Conservation (phyloP, 2,113 vertebrate genomes). For the Hymenochirus boettgeri region DNA sequence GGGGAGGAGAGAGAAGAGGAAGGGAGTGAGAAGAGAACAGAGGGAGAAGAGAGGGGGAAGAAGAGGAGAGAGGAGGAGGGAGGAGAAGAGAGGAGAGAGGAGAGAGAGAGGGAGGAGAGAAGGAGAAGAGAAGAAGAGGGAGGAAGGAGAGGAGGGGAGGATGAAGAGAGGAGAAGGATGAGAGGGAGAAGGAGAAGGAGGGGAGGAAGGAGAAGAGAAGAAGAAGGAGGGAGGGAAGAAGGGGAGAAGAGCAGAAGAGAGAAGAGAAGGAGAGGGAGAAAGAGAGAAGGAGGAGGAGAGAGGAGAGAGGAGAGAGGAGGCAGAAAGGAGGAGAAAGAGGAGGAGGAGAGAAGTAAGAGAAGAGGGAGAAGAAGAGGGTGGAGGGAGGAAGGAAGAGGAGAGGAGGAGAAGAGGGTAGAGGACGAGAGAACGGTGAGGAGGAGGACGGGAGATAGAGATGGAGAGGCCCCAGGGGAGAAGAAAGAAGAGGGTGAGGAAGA, state of each 20-base stretch:
- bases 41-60: no score
- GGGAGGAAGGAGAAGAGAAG: neutral
- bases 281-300: neutral
- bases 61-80: neutral
- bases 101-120: neutral
- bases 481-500: no score
- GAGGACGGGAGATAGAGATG: neutral
- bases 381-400: slow-evolving; percentile 10
- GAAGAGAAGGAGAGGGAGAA: neutral
- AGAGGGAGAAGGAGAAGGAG: neutral
- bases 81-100: no score
- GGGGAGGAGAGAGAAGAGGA: no score
- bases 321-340: no score
- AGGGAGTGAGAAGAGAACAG: no score
- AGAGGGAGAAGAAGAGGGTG: no score
- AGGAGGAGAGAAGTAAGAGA: no score
- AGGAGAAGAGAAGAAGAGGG: neutral
- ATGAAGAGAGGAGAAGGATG: no score
- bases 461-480: no score
- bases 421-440: neutral
- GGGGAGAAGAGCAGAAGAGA: no score
- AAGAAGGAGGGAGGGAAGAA: neutral
- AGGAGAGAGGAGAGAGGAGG: neutral
- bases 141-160: neutral
- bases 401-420: no score